These are phyloP conservation scores for Steinernema hermaphroditum DNA, from an alignment of 2,888 invertebrate species.

Conservation along the genomic window DNA sequence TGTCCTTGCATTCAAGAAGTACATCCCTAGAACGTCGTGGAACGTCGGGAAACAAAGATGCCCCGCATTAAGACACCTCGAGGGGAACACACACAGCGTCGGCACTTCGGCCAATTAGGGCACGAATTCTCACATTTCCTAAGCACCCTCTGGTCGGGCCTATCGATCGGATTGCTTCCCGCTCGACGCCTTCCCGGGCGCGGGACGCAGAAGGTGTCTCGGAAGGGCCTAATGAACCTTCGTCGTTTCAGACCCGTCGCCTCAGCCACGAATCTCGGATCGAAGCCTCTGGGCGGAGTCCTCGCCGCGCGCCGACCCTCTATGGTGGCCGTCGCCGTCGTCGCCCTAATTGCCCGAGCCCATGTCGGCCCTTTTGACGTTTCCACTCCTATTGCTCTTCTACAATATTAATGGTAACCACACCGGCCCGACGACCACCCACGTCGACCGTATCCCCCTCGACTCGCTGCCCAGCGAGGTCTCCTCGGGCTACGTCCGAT, in stretches of 20 bases:
- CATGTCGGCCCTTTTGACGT: constrained; percentile 30
- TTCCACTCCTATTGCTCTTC: constrained; percentile 30
- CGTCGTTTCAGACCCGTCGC: constrained; percentile 13
- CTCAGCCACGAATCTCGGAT: background rate
- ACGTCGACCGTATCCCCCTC: constrained; percentile 3
- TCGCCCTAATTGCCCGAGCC: constrained; percentile 29
- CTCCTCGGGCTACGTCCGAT: background rate
- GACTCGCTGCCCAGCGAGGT: constrained; percentile 11
- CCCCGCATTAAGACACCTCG: no score
- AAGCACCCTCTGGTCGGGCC: no score
- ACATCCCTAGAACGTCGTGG: no score
- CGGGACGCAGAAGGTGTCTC: no score
- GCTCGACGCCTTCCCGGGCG: no score
- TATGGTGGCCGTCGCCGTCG: constrained; percentile 29
- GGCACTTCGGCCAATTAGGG: constrained; percentile 7
- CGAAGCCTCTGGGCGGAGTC: constrained; percentile 24
- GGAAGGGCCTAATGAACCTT: constrained; percentile 25
- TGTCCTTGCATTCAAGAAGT: no score
- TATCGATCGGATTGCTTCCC: no score
- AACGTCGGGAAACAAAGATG: no score
- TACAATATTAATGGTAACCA: constrained; percentile 30
- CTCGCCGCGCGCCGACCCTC: constrained; percentile 16
- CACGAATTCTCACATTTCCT: background rate
- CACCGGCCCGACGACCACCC: constrained; percentile 8
- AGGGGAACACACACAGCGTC: background rate